Evolutionary conservation across 2,797 vertebrate genomes (phyloP).

Genomic region (Poliocrania exsul): DNA sequence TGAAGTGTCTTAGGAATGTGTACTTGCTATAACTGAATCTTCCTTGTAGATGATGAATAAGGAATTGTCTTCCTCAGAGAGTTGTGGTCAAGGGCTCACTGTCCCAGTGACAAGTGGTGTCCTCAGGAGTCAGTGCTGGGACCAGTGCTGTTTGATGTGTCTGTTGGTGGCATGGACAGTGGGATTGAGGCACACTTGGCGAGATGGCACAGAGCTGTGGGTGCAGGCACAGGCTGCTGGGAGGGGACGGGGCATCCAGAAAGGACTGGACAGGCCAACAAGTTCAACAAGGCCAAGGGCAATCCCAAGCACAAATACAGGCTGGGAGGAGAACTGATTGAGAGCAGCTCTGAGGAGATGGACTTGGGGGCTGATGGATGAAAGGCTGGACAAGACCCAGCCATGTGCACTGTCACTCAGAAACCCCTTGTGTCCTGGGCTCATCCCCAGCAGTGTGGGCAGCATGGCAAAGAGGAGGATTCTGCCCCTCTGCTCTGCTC

Average conservation of each 20-base stretch:
- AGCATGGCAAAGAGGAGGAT: background rate
- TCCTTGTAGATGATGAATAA: background rate
- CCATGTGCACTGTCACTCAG: background rate
- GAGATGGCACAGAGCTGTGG: fast-evolving
- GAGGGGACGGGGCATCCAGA: background rate
- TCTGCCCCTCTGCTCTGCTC: background rate
- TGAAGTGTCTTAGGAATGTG: background rate
- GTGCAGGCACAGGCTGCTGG: background rate
- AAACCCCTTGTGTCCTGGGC: background rate
- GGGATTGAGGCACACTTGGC: background rate
- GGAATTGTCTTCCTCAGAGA: background rate
- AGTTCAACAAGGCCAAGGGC: background rate
- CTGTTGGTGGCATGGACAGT: background rate
- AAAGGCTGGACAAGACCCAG: background rate
- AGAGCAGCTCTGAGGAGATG: background rate
- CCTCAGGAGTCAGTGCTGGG: background rate
- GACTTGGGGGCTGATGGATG: background rate
- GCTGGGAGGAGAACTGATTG: background rate
- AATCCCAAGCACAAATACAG: background rate
- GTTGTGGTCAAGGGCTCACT: background rate
- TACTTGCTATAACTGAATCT: background rate
- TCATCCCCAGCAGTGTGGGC: background rate
- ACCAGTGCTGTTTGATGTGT: fast-evolving
- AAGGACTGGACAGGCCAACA: background rate
- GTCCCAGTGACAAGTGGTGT: background rate